A percentile compares a stretch with the other conserved stretches of the same genome.
These are phyloP conservation scores for Xenopus petersii DNA, from an alignment of 2,797 vertebrate genomes.

Conservation along the genomic window DNA sequence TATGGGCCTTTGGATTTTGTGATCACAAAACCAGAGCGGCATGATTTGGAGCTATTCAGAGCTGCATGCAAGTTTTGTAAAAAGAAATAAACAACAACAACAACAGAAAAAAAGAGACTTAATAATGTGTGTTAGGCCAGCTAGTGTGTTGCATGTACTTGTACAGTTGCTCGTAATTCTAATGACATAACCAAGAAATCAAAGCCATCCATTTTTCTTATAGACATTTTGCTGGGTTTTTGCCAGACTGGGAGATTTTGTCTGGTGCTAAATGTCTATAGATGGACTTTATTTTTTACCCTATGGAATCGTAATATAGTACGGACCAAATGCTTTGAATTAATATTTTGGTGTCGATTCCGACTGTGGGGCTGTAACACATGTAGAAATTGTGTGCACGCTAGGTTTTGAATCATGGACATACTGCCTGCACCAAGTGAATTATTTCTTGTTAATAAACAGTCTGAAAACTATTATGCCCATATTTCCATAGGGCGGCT, in stretches of 20 bases:
- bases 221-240: conserved; percentile 82
- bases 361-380: conserved; percentile 78
- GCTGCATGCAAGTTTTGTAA: conserved; percentile 97
- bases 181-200: conserved; percentile 89
- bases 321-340: conserved; percentile 78
- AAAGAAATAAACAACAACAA: conserved; percentile 68
- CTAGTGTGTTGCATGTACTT: conserved; percentile 99
- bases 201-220: conserved; percentile 93
- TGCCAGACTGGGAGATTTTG: conserved; percentile 73
- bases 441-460: conserved; percentile 81
- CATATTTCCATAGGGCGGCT: conserved; percentile 65
- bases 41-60: conserved; percentile 89
- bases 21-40: conserved; percentile 78
- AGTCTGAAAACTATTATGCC: conserved; percentile 74
- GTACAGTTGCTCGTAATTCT: conserved; percentile 98
- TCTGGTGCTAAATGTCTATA: conserved; percentile 90
- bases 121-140: conserved; percentile 93
- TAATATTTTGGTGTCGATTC: conserved; percentile 86
- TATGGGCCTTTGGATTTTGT: conserved; percentile 75
- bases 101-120: conserved; percentile 70
- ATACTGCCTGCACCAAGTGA: conserved; percentile 80
- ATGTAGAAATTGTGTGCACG: conserved; percentile 76
- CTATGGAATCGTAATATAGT: conserved; percentile 77
- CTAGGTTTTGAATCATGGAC: conserved; percentile 79
- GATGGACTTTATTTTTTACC: conserved; percentile 80